Evolutionary conservation across 2,888 invertebrate species (phyloP), one percentile per base, ranked within the genome.

Genomic region (Ditula angustiorana): DNA sequence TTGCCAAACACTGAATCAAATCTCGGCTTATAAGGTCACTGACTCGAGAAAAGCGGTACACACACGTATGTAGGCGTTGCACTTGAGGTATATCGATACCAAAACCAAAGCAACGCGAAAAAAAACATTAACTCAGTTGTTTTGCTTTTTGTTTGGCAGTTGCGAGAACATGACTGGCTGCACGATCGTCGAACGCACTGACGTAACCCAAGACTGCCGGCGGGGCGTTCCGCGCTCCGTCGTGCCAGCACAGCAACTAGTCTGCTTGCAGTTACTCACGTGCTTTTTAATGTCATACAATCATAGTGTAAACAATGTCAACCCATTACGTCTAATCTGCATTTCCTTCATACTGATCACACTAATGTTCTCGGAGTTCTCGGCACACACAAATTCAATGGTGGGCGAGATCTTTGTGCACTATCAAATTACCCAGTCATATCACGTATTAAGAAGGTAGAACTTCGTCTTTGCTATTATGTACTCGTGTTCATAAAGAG

Each of bases 131-230:
- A 49, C 50, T 59, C 69, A 75, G 79, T 79, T 86, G 82, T 86
- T 86, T 83, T 83, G 81, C 71, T 79, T 75, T 41, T 2, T 71
- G 69, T 68, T 73, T 70, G 72, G 69, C 78, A 71, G 71, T 67
- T 71, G 72, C 41, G 60, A 44, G 52, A 41, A 47, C 47, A 33
- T 23, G 58, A 47, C 61, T 65, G 44, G 63, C 56, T 50, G 44
- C 49, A 41, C 37, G 37, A 30, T 47, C 52, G 74, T 70, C 67
- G 69, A 73, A 71, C 76, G 75, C 72, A 79, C 79, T 91, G 90
- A 92, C 91, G 90, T 89, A 87, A 88, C 81, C 76, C 75, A 74
- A 79, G 77, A 75, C 68, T 71, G 66, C 67, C 67, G 69, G 49
- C 69, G 69, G 59, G 69, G 59, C 71, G 70, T 72, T 74, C 74